A percentile compares a stretch with the other conserved stretches of the same genome.
Evolutionary conservation across 2,888 invertebrate species (phyloP).

Genomic region (Lepetodrilus schrolli): DNA sequence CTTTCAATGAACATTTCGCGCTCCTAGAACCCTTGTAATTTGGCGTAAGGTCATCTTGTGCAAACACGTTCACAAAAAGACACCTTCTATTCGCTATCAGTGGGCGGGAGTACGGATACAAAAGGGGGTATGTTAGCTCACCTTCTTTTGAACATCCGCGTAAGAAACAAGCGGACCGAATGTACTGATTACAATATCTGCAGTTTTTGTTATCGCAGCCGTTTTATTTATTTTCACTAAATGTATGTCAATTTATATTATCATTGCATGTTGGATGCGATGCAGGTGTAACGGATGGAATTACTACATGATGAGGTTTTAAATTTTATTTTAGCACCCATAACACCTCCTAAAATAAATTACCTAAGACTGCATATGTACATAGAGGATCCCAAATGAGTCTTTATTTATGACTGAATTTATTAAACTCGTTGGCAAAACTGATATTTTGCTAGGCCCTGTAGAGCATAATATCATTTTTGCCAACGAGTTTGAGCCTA

Average conservation of each 20-base stretch:
- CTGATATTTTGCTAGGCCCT: no score
- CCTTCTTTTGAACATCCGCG: neutral
- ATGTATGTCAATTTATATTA: neutral
- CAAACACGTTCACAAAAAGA: neutral
- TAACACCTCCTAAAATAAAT: no score
- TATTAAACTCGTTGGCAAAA: no score
- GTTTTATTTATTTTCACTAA: slow-evolving; percentile 8
- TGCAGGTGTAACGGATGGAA: no score
- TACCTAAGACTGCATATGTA: no score
- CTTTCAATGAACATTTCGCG: slow-evolving; percentile 7
- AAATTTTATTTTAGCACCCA: no score
- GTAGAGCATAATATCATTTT: no score
- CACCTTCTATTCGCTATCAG: neutral
- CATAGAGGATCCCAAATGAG: no score
- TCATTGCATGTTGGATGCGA: no score
- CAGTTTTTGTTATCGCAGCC: neutral
- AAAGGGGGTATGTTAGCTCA: slow-evolving; percentile 17
- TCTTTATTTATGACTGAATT: no score
- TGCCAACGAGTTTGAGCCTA: no score
- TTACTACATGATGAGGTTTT: no score
- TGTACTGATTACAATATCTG: neutral
- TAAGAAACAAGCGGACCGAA: neutral
- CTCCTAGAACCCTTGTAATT: slow-evolving; percentile 4
- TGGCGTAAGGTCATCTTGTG: neutral
- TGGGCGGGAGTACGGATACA: slow-evolving; percentile 20